Evolutionary conservation across 2,113 vertebrate species (phyloP), one percentile per base, ranked within the genome.

Genomic region (Atherinomorus stipes): DNA sequence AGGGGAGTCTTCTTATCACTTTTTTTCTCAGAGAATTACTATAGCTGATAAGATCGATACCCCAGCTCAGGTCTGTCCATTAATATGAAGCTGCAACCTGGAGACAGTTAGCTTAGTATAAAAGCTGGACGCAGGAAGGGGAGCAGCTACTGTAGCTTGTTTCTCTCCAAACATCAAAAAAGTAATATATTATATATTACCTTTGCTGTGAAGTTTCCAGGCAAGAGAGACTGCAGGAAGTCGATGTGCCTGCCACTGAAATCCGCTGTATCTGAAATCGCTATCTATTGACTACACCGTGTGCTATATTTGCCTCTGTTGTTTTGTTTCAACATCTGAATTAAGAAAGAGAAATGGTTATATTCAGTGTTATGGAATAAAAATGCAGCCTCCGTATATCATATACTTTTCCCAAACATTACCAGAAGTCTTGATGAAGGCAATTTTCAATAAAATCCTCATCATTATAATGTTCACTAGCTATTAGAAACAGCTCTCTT

Each of bases 141-240:
- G 42, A 15, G 22, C 2, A 0, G 10, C 22, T 4, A 19, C 44
- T 15, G 18, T n/a, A 18, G 49, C 37, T 7, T 38, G 4, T 26
- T 21, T 54, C 18, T 54, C 58, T 47, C 34, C 51, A 49, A 61
- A 66, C 19, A 71, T 59, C 11, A 71, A 65, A 66, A 71, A 47
- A 60, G 28, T 37, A n/a, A 45, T 45, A 34, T 19, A 78, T 78
- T 34, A 40, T 66, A 19, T 28, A 53, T 42, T 34, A 42, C 13
- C 34, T 74, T 69, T 68, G 31, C 52, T 64, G 59, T 70, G 71
- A 69, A 22, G 59, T 31, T 64, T 52, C 8, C 51, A 58, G 58
- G 45, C 11, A 34, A 28, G 11, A 37, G 23, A 60, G 45, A 59
- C 62, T 16, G 21, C 22, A 50, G 51, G 44, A 57, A 28, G 54